Base-by-base conservation (phyloP, 2,113 vertebrate genomes). In the Neogale vison region DNA sequence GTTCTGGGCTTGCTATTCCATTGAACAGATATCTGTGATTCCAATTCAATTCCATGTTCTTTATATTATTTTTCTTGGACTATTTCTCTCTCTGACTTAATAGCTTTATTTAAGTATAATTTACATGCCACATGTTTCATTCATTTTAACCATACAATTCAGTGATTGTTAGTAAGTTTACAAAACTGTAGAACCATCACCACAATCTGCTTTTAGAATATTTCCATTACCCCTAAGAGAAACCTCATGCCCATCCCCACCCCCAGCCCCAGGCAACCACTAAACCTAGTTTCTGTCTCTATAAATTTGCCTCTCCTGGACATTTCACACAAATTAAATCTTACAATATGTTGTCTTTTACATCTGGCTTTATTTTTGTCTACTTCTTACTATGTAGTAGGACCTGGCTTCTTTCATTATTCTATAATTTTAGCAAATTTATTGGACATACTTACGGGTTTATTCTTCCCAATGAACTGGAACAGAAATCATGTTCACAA, bases 131-230 rank as follows among this genome's bases (percentile, higher is more conserved):
- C 71, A 23, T 31, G 63, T 42, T 83, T 95, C 12, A 82, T 7
- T 83, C 26, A 55, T 55, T 59, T 45, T 65, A 84, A 90, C 21
- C 29, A 9, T 42, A 45, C 1, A 26, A 45, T 88, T 89, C 55
- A 65, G 17, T 83, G 87, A 52, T 17, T 84, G 39, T 45, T 93
- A 42, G 50, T 80, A 94, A 69, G 79, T 80, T 69, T 67, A 88
- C 74, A 45, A 67, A 87, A 61, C 34, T 76, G 24, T 52, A 36
- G 8, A 50, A 85, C 24, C 24, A 76, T 85, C 4, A 39, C 69
- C 69, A 88, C 39, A 94, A 24, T 94, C 29, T 39, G 39, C 63
- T 93, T 93, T 92, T 84, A 76, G 67, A 93, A 87, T 29, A 87
- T 87, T 86, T 93, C 11, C 45, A 84, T 67, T 26, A 77, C n/a